Base-by-base conservation (phyloP, 2,888 invertebrate genomes). In the Crepidodera aurea region DNA sequence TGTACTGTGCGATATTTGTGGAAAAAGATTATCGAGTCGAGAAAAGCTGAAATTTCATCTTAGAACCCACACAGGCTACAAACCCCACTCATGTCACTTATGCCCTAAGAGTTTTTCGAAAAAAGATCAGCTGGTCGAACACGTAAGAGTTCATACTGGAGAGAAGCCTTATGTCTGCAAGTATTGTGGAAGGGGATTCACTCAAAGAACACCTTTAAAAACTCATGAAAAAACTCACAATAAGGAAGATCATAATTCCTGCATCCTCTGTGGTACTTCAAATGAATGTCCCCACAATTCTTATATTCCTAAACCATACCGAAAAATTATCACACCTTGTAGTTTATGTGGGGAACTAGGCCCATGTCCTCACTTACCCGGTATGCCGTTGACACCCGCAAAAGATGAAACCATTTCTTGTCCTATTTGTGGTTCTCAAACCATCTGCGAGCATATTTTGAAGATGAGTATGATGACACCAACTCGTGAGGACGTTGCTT, bases 191-290 rank as follows among this genome's bases (percentile, higher is more conserved):
- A 73, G 76, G 53, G 73, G 73, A 25, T 72, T 76, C 59, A 85
- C 84, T 22, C 86, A 86, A 77, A 84, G 86, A 69, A 84, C 85
- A 73, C 85, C 86, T 72, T 77, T 87, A 69, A 85, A 84, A 44
- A 80, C 86, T 39, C 87, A 87, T 79, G 85, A 85, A 78, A 83
- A 86, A 54, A 85, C 84, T 51, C 87, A 87, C 78, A 84, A 84
- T 0, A 86, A 86, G 0, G 86, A 86, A 79, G 83, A 84, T 75
- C 85, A 86, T 46, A 84, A 85, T 78, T 81, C 84, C 50, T 79
- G 80, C 50, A 70, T 71, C 8, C 61, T 77, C 5, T 80, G 79
- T 54, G 71, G 73, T 8, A 25, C 25, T 25, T 15, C 25, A 1
- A 34, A 27, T 7, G 57, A 53, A 1, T 59, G 58, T 22, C 27